These are phyloP conservation scores for Ligdia adustata DNA, from an alignment of 2,888 invertebrate species.

Conservation along the genomic window DNA sequence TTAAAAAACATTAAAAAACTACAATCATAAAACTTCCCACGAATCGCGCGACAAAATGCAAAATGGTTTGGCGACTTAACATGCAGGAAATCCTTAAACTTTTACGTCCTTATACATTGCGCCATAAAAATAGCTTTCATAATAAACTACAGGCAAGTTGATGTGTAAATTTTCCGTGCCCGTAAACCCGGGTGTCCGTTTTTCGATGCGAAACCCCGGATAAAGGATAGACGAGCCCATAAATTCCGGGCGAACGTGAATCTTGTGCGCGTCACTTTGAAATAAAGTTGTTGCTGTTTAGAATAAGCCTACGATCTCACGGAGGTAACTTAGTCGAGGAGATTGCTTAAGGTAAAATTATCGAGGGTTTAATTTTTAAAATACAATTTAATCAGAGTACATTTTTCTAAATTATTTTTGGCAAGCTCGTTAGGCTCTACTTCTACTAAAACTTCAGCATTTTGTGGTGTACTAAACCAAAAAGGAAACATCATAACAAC, in stretches of 20 bases:
- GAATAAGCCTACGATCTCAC: conserved; percentile 50
- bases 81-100: conserved; percentile 25
- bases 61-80: conserved; percentile 4
- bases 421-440: too few relatives aligned
- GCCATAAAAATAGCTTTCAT: conserved; percentile 31
- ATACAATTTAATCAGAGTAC: not conserved
- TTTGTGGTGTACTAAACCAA: too few relatives aligned
- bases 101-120: conserved; percentile 32
- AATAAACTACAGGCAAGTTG: conserved; percentile 38
- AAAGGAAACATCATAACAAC: too few relatives aligned
- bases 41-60: conserved; percentile 2
- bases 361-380: not conserved
- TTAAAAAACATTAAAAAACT: not conserved
- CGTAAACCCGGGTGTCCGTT: conserved; percentile 49
- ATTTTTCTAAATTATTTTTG: not conserved
- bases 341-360: too few relatives aligned
- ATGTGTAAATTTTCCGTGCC: conserved; percentile 50
- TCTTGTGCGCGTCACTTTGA: conserved; percentile 65
- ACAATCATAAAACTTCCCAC: not conserved
- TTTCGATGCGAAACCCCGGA: conserved; percentile 41
- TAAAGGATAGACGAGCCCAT: conserved; percentile 52
- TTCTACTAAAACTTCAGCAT: too few relatives aligned
- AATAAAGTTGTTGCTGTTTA: conserved; percentile 65
- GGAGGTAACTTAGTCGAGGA: conserved; percentile 32
- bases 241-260: conserved; percentile 59